Conservation (phyloP, 2,797 vertebrate genomes). For the Mormyrops boulengeri region DNA sequence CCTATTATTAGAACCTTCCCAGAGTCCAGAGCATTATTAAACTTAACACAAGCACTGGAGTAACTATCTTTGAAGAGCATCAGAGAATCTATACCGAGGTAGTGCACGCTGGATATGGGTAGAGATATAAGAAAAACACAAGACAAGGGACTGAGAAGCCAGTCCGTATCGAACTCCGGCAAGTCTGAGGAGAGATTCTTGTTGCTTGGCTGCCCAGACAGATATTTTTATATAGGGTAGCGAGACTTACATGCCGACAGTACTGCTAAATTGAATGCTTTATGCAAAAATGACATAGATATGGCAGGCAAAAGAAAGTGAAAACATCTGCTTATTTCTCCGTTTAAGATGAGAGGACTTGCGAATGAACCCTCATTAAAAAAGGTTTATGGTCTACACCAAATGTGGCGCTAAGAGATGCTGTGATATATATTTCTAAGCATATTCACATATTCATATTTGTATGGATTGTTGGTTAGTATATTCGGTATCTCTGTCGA, state of each 20-base stretch:
- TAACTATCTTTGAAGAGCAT: neutral
- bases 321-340: neutral
- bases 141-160: neutral
- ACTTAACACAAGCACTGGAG: neutral
- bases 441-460: neutral
- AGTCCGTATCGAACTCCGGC: neutral
- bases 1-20: neutral
- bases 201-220: slow-evolving; percentile 5
- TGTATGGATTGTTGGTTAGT: neutral
- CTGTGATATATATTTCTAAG: neutral
- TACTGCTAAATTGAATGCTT: neutral
- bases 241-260: neutral
- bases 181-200: neutral
- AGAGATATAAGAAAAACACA: neutral
- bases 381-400: neutral
- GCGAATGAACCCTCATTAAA: neutral
- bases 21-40: neutral
- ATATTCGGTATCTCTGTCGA: neutral
- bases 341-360: neutral
- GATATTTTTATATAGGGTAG: slow-evolving; percentile 1
- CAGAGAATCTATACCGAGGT: neutral
- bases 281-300: neutral
- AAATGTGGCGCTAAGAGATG: neutral
- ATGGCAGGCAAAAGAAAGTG: neutral
- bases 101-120: neutral